Percentiles rank a stretch among this genome's conserved stretches.
Conservation (phyloP, 1,140 invertebrate genomes). For the Colletes latitarsis region DNA sequence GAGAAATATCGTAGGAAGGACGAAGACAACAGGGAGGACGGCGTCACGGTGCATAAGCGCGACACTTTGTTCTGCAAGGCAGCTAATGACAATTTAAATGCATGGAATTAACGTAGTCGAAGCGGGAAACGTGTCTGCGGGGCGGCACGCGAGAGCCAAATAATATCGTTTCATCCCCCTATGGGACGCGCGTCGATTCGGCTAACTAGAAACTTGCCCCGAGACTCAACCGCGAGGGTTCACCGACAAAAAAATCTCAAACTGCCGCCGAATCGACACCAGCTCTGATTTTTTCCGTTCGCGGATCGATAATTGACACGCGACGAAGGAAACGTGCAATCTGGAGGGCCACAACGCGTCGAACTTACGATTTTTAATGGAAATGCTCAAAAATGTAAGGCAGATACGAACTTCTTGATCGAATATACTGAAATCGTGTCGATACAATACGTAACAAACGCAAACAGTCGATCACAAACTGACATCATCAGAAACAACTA, state of each 20-base stretch:
- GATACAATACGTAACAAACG: too few species aligned
- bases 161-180: conserved; percentile 61
- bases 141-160: conserved; percentile 35
- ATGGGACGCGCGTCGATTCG: conserved; percentile 51
- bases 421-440: too few species aligned
- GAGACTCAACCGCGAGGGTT: conserved; percentile 50
- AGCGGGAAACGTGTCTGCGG: conserved; percentile 37
- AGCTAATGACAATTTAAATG: conserved; percentile 72
- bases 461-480: too few species aligned
- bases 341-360: too few species aligned
- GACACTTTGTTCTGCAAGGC: conserved; percentile 44
- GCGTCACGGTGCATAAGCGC: conserved; percentile 15
- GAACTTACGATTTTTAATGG: too few species aligned
- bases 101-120: conserved; percentile 66
- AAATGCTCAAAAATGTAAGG: too few species aligned
- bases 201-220: conserved; percentile 61
- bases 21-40: background rate
- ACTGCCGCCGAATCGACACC: conserved; percentile 37
- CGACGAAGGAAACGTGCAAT: background rate
- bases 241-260: conserved; percentile 53
- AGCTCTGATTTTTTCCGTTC: conserved; percentile 37
- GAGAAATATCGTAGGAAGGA: background rate
- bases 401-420: too few species aligned
- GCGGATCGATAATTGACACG: conserved; percentile 1
- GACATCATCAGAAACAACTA: too few species aligned